Percentiles rank a stretch among this genome's conserved stretches.
These are phyloP conservation scores for Odontothrips loti DNA, from an alignment of 2,888 invertebrate genomes.

Conservation along the genomic window DNA sequence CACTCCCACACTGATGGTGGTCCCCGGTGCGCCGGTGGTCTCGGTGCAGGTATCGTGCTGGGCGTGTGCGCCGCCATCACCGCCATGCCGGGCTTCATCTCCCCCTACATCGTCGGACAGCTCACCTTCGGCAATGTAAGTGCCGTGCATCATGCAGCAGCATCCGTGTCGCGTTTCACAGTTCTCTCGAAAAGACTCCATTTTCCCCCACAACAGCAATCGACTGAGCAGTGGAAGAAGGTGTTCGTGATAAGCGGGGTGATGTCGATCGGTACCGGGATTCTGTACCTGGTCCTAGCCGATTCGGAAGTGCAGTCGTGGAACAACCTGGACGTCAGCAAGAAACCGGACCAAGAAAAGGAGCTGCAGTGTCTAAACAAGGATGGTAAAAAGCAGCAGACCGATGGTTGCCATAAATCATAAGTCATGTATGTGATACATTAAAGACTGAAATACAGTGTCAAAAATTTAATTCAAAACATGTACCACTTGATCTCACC, in stretches of 20 bases:
- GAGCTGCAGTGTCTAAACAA: background rate
- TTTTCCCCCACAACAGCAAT: constrained; percentile 50
- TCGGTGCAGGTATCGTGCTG: constrained; percentile 47
- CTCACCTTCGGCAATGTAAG: constrained; percentile 61
- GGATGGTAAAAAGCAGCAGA: background rate
- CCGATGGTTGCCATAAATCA: background rate
- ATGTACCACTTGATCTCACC: no score
- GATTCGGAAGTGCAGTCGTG: constrained; percentile 58
- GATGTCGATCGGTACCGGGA: constrained; percentile 52
- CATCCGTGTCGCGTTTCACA: background rate
- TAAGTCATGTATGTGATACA: background rate
- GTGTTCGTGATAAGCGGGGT: constrained; percentile 55
- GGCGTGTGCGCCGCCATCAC: constrained; percentile 58
- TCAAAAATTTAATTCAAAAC: background rate
- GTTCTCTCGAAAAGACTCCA: background rate
- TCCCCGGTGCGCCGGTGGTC: background rate
- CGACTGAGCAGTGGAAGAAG: constrained; percentile 57
- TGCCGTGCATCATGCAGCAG: constrained; percentile 36
- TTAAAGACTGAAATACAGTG: constrained; percentile 14
- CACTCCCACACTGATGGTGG: no score
- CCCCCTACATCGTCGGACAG: constrained; percentile 59
- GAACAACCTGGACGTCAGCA: constrained; percentile 47
- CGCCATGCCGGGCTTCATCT: constrained; percentile 57
- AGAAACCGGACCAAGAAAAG: constrained; percentile 27
- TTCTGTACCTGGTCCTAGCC: constrained; percentile 53